phyloP scores from a whole-genome alignment of 2,113 vertebrate genomes.

The Neodontobutis hainanensis region DNA sequence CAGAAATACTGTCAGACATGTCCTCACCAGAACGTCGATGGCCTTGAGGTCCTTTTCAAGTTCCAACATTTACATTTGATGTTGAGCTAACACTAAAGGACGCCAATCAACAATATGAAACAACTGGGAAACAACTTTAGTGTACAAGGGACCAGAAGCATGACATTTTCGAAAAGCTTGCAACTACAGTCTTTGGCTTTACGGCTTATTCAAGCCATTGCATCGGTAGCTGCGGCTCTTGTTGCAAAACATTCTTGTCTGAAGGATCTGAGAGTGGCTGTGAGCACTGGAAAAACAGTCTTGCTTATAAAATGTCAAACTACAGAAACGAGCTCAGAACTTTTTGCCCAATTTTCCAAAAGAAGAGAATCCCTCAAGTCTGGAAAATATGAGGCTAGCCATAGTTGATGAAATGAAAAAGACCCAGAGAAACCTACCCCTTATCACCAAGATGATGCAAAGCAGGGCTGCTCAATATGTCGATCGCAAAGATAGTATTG shows the following conservation, averaged over 20 bases:
- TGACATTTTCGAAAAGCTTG: conserved; percentile 46
- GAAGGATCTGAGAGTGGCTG: no score
- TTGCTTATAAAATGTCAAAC: no score
- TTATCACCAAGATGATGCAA: conserved; percentile 23
- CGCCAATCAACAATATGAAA: conserved; percentile 45
- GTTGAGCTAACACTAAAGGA: conserved; percentile 47
- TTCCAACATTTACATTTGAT: conserved; percentile 42
- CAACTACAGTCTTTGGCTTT: conserved; percentile 40
- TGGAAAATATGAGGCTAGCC: conserved; percentile 27
- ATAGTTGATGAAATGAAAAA: conserved; percentile 46
- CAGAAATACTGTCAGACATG: conserved; percentile 30
- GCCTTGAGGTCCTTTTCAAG: conserved; percentile 37
- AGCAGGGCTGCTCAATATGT: no score
- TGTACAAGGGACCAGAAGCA: conserved; percentile 44
- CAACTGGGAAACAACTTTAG: conserved; percentile 17
- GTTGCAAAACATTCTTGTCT: no score
- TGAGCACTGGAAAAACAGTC: no score
- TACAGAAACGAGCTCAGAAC: no score
- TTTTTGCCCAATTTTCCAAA: conserved; percentile 27
- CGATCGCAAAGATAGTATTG: no score
- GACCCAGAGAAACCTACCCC: conserved; percentile 19
- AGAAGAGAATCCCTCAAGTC: conserved; percentile 38
- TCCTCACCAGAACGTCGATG: conserved; percentile 42
- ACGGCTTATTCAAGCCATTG: conserved; percentile 44
- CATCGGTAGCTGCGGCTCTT: conserved; percentile 32